Conservation (phyloP, 2,888 invertebrate species). For the Reticulitermes lucifugus region DNA sequence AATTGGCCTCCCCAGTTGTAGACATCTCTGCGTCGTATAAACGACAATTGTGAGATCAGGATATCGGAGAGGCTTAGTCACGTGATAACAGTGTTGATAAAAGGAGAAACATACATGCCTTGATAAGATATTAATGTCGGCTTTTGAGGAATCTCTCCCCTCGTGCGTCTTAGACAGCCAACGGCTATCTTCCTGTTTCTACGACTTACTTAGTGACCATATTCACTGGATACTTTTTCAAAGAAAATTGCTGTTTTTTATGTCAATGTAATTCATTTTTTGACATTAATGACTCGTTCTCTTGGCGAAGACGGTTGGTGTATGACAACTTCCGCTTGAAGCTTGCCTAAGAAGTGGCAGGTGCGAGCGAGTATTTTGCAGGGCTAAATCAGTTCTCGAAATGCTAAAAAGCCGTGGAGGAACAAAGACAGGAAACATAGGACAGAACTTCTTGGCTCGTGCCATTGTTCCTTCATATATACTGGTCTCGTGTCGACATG, state of each 20-base stretch:
- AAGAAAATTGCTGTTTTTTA: not conserved
- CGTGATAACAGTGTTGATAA: too few relatives aligned
- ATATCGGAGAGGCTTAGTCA: too few relatives aligned
- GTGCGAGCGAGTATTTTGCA: not conserved
- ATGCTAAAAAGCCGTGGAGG: not conserved
- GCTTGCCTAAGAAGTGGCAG: not conserved
- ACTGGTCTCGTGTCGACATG: constrained; percentile 66
- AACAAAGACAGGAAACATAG: constrained; percentile 28
- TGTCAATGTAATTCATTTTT: not conserved
- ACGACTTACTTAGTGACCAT: too few relatives aligned
- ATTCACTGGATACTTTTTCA: too few relatives aligned
- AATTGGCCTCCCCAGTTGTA: too few relatives aligned
- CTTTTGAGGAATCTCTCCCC: too few relatives aligned
- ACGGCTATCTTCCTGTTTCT: too few relatives aligned
- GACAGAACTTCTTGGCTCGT: constrained; percentile 38
- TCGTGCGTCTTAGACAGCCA: too few relatives aligned
- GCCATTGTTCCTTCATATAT: constrained; percentile 33
- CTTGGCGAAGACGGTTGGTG: not conserved
- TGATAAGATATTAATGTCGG: too few relatives aligned
- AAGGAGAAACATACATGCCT: too few relatives aligned
- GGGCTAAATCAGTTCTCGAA: constrained; percentile 15
- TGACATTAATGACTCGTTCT: not conserved
- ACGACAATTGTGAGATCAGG: too few relatives aligned
- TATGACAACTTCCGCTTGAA: constrained; percentile 21
- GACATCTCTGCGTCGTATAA: too few relatives aligned